Base-by-base conservation (phyloP, 2,797 vertebrate genomes). In the Falco peregrinus region DNA sequence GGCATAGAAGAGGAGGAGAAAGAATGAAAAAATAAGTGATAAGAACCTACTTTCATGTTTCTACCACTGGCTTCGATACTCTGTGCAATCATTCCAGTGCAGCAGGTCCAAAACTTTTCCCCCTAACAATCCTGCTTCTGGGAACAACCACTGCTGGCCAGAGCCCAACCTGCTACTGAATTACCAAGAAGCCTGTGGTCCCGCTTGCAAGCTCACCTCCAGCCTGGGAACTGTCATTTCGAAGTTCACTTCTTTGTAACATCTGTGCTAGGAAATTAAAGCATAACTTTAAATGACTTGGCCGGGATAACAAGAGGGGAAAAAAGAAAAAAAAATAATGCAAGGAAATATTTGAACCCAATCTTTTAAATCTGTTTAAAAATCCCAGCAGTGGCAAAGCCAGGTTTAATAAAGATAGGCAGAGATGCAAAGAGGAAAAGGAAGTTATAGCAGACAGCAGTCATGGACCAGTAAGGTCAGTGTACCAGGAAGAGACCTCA, bases 331-430 rank as follows among this genome's bases (percentile, higher is more conserved):
- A 43, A 51, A 13, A 29, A 1, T 43, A 54, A 47, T 3, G 13
- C 9, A 80, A 53, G 51, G 13, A 75, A 77, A 50, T 59, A 63
- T 3, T 59, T 84, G 26, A 91, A 81, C 13, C 21, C 29, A 9
- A 29, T 75, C 20, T 75, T 84, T 87, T 53, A 48, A 93, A 71
- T 39, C 29, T 73, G 8, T 43, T 73, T 73, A 64, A 92, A 92
- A 94, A 71, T 21, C n/a, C 35, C 13, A 78, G 16, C 16, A 78
- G 26, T 47, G 33, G 28, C 24, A 91, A 89, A 79, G 10, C 6
- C 37, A 68, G 8, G 31, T 64, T 75, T 91, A 75, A 84, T 57
- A 70, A 75, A 86, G 74, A 37, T 5, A 84, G 54, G 39, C n/a
- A 81, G 20, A 65, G 39, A 63, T 47, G 35, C 5, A 51, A 79